Evolutionary conservation across 1,140 invertebrate species (phyloP).

Genomic region (Periplaneta americana): DNA sequence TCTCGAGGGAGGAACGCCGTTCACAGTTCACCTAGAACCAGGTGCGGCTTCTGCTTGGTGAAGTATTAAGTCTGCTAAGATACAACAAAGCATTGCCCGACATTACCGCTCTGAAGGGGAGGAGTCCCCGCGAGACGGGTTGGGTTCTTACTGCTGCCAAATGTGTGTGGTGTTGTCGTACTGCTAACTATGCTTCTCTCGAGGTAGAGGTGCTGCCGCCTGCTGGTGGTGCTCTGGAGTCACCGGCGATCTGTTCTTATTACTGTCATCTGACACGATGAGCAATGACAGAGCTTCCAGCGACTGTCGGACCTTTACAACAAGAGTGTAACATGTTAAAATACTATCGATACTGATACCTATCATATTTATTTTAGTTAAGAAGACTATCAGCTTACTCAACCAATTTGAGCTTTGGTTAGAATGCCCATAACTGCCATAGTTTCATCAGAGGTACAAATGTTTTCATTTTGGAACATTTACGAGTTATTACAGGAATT

Average conservation of each 20-base stretch:
- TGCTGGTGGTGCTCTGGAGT: background rate
- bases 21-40: background rate
- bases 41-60: background rate
- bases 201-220: conserved; percentile 3
- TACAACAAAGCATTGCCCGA: background rate
- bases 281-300: conserved; percentile 52
- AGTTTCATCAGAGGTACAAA: too few species aligned
- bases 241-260: background rate
- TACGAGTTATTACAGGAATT: too few species aligned
- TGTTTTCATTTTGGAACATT: too few species aligned
- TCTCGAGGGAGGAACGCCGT: background rate
- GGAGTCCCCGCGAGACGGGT: background rate
- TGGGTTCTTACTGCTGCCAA: background rate
- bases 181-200: conserved; percentile 10
- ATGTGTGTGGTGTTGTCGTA: background rate
- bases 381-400: too few species aligned
- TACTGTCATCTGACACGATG: conserved; percentile 33
- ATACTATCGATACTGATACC: too few species aligned
- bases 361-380: too few species aligned
- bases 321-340: too few species aligned
- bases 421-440: too few species aligned
- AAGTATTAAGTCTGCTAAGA: background rate
- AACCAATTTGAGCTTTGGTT: too few species aligned
- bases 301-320: conserved; percentile 56
- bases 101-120: background rate